These are phyloP conservation scores for Serrognathus titanus DNA, from an alignment of 2,888 invertebrate genomes.

Conservation along the genomic window DNA sequence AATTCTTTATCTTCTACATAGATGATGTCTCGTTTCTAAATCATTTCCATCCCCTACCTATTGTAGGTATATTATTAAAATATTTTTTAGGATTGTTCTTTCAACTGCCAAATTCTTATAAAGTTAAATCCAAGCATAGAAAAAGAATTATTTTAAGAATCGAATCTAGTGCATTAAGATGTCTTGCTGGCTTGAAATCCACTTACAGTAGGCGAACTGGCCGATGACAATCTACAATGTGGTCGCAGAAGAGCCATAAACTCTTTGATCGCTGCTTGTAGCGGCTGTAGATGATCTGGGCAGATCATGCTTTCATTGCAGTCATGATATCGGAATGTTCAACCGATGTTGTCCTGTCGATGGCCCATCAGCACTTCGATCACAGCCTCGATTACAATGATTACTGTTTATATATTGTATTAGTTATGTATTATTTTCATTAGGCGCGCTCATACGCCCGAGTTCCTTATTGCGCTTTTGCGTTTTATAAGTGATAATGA, in stretches of 20 bases:
- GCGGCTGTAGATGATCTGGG: conserved; percentile 18
- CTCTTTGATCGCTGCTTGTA: conserved; percentile 20
- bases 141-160: too few species aligned
- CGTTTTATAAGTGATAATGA: too few species aligned
- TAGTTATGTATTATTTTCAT: neutral
- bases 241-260: conserved; percentile 18
- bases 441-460: neutral
- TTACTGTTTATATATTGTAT: neutral
- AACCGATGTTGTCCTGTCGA: conserved; percentile 9
- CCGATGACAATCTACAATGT: conserved; percentile 20
- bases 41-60: too few species aligned
- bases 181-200: too few species aligned
- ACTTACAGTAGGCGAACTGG: conserved; percentile 13
- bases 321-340: conserved; percentile 14
- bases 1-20: too few species aligned
- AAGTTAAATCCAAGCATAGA: too few species aligned
- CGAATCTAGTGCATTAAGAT: too few species aligned
- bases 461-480: too few species aligned
- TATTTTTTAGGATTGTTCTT: too few species aligned
- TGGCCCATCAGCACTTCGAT: neutral
- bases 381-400: neutral
- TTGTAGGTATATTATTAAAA: too few species aligned
- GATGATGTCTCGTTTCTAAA: too few species aligned
- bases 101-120: too few species aligned
- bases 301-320: conserved; percentile 16